Evolutionary conservation across 2,113 vertebrate genomes (phyloP).

Genomic region (Machaerirhynchus nigripectus): DNA sequence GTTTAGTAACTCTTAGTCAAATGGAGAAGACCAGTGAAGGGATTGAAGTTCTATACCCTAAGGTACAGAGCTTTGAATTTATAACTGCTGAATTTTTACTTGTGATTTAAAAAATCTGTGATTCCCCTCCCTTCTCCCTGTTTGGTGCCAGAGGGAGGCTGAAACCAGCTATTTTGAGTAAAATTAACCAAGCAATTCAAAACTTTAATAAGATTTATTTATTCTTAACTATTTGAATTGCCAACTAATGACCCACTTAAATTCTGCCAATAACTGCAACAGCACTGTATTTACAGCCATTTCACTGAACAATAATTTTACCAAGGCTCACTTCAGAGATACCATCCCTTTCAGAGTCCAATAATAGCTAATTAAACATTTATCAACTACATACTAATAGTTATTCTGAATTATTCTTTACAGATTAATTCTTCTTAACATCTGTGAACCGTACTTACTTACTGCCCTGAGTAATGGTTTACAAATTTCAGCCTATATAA

Average conservation of each 20-base stretch:
- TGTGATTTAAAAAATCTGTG: neutral
- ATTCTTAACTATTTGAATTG: neutral
- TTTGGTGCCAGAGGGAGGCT: neutral
- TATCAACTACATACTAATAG: neutral
- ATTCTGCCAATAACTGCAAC: neutral
- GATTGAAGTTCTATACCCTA: neutral
- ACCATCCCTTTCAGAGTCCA: neutral
- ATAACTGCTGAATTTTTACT: neutral
- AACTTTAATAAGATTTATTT: neutral
- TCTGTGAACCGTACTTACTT: neutral
- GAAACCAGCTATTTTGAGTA: neutral
- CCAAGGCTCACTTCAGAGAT: neutral
- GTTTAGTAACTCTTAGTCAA: neutral
- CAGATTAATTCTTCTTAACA: neutral
- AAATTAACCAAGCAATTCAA: neutral
- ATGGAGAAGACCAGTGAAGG: neutral
- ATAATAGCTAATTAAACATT: neutral
- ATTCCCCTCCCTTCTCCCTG: neutral
- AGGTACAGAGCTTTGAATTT: neutral
- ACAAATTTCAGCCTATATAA: neutral
- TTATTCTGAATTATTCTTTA: neutral
- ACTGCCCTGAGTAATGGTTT: neutral
- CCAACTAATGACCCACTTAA: neutral
- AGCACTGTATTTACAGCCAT: neutral
- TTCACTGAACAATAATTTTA: neutral